A percentile compares a stretch with the other conserved stretches of the same genome.
Conservation (phyloP, 2,113 vertebrate species). For the Turdus rufiventris region DNA sequence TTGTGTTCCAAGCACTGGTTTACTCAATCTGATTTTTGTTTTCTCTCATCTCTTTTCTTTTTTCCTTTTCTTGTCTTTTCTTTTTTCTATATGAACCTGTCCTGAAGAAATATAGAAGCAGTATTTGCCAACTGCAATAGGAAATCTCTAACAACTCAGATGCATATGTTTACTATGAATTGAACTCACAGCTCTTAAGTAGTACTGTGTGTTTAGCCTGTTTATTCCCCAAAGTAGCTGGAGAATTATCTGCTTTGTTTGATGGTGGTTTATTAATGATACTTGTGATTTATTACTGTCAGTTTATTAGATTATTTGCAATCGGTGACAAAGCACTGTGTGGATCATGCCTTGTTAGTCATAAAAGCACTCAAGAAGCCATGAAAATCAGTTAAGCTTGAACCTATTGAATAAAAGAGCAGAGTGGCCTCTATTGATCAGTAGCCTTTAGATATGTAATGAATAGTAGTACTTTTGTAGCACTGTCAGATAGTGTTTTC, state of each 20-base stretch:
- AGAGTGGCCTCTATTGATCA: slow-evolving; percentile 51
- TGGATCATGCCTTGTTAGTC: slow-evolving; percentile 51
- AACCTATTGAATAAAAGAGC: slow-evolving; percentile 45
- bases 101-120: background rate
- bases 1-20: background rate
- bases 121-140: background rate
- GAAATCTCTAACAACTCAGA: background rate
- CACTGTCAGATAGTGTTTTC: slow-evolving; percentile 51
- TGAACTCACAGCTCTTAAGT: background rate
- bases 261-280: slow-evolving; percentile 51
- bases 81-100: background rate
- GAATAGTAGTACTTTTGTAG: slow-evolving; percentile 44
- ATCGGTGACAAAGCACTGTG: slow-evolving; percentile 44
- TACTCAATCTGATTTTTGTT: background rate
- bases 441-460: slow-evolving; percentile 58
- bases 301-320: slow-evolving; percentile 54
- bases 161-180: background rate
- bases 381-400: slow-evolving; percentile 69
- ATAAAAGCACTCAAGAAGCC: slow-evolving; percentile 61
- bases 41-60: background rate
- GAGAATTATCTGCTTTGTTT: slow-evolving; percentile 37
- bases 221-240: background rate
- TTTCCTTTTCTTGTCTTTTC: background rate
- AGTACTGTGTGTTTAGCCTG: background rate
- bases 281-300: slow-evolving; percentile 55